Evolutionary conservation across 2,888 invertebrate genomes (phyloP).

Genomic region (Noctuana brunneofusca): DNA sequence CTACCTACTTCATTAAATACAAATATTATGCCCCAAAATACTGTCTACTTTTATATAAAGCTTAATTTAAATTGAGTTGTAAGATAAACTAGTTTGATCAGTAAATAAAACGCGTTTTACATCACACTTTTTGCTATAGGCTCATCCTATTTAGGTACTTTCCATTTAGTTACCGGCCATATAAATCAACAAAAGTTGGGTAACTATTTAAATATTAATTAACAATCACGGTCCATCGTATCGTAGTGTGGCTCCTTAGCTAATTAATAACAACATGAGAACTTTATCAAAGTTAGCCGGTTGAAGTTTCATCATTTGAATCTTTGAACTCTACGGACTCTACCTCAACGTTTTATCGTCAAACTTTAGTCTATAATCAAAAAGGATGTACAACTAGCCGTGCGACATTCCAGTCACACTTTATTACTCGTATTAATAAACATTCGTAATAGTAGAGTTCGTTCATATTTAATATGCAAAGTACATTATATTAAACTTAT

Average conservation of each 20-base stretch:
- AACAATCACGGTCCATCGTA: neutral
- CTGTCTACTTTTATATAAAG: too few species aligned
- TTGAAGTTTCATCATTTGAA: slow-evolving; percentile 10
- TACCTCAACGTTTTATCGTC: slow-evolving; percentile 1
- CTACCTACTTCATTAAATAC: too few species aligned
- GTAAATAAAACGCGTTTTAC: neutral
- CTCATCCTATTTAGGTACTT: slow-evolving; percentile 1
- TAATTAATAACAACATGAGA: slow-evolving; percentile 5
- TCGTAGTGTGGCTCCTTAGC: neutral
- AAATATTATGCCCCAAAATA: too few species aligned
- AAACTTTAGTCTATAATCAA: neutral
- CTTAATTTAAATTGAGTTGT: neutral
- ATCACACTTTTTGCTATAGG: slow-evolving; percentile 3
- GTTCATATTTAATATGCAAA: neutral
- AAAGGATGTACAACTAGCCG: neutral
- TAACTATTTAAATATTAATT: slow-evolving; percentile 4
- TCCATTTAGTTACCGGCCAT: neutral
- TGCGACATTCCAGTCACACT: neutral
- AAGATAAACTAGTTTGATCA: neutral
- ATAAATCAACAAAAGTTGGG: neutral
- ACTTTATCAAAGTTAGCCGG: slow-evolving; percentile 7
- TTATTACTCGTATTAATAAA: neutral
- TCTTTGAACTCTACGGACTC: slow-evolving; percentile 9
- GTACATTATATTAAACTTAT: neutral
- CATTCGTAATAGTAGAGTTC: too few species aligned